A percentile compares a stretch with the other conserved stretches of the same genome.
These are phyloP conservation scores for Monochamus saltuarius DNA, from an alignment of 1,140 invertebrate genomes.

Conservation along the genomic window DNA sequence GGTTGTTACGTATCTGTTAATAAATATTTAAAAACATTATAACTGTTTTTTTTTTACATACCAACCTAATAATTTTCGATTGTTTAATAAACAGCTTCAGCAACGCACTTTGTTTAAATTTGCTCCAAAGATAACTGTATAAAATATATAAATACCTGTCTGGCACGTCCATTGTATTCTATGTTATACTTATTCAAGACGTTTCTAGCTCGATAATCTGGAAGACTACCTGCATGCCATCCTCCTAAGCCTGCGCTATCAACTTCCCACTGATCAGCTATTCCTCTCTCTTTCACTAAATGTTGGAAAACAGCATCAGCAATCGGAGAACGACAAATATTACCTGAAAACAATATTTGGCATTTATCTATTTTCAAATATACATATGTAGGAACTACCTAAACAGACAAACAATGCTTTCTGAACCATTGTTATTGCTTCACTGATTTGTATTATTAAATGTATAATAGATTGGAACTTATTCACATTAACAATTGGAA, in stretches of 20 bases:
- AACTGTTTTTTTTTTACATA: background rate
- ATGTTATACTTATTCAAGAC: conserved; percentile 73
- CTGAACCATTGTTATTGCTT: conserved; percentile 9
- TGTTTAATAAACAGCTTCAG: background rate
- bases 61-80: too few relatives aligned
- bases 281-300: conserved; percentile 53
- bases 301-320: conserved; percentile 88
- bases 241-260: conserved; percentile 84
- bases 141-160: conserved; percentile 60
- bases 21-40: background rate
- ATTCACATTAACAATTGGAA: too few relatives aligned
- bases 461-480: background rate
- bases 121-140: background rate
- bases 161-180: conserved; percentile 71
- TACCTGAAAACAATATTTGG: conserved; percentile 60
- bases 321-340: conserved; percentile 94
- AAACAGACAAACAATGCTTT: conserved; percentile 18
- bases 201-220: conserved; percentile 73
- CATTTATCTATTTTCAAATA: background rate
- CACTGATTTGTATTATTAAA: background rate
- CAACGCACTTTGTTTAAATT: background rate
- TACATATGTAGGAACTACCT: background rate
- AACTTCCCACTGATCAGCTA: conserved; percentile 66
- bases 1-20: too few relatives aligned
- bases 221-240: conserved; percentile 82